Base-by-base conservation (phyloP, 2,797 vertebrate species). In the Takifugu rubripes region DNA sequence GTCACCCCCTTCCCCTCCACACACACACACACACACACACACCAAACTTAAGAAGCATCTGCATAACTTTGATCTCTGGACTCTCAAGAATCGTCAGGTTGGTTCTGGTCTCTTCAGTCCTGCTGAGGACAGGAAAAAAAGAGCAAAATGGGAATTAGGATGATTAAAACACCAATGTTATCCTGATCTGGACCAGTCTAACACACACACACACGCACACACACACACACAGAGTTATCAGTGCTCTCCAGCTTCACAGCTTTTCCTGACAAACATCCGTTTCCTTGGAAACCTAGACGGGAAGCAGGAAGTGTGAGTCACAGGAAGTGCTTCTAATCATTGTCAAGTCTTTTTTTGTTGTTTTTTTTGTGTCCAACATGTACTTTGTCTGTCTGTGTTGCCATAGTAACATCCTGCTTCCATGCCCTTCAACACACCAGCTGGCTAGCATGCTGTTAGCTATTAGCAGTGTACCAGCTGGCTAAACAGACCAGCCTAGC, bases 221-320 rank as follows among this genome's bases (percentile, higher is more conserved):
- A 25, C 33, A 25, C 21, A 21, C 9, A 44, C 40, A 54, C 25
- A 25, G 33, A 56, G 55, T 86, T 88, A 89, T 89, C 87, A 80
- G 81, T 33, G 40, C 27, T 3, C 40, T 73, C 56, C 87, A 88
- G 84, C 82, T 80, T 80, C 66, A 68, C 74, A 24, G 40, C 72
- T 57, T 77, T 88, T 87, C 85, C 85, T 88, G 84, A 73, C 79
- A 79, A 87, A 86, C 75, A 80, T 83, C 83, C 78, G 56, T 83
- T 83, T 79, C 81, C 70, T 79, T 77, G 74, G 76, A 70, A 83
- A 83, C 82, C 8, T 56, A 74, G 73, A 76, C 77, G n/a, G 81
- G 86, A 88, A 85, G 75, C 77, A 84, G 87, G 86, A 88, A 89
- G 72, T 58, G 59, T 67, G 72, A 79, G 74, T 79, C 66, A 69